phyloP scores from a whole-genome alignment of 1,140 invertebrate genomes.

The Drosophila equinoxialis region DNA sequence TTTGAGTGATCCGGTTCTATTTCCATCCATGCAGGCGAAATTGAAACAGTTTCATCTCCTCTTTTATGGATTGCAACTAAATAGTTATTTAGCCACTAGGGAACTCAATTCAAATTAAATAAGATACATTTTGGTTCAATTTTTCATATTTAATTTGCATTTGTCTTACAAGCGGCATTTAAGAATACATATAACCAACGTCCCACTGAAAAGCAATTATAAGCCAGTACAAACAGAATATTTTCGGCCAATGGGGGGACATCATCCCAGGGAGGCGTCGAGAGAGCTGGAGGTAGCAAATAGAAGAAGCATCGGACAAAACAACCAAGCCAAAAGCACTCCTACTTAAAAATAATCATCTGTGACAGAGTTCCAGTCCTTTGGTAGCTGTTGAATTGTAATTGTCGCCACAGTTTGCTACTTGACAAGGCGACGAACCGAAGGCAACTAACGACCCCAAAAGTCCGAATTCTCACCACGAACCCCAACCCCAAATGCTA shows the following conservation, averaged over 20 bases:
- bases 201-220: not conserved
- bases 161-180: not conserved
- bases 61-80: too few relatives aligned
- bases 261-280: too few relatives aligned
- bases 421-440: conserved; percentile 42
- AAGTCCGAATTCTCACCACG: not conserved
- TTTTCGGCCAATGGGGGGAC: not conserved
- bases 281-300: not conserved
- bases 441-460: conserved; percentile 8
- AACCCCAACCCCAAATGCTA: too few relatives aligned
- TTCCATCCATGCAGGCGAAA: too few relatives aligned
- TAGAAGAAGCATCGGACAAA: not conserved
- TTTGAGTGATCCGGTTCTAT: too few relatives aligned
- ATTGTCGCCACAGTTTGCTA: conserved; percentile 39
- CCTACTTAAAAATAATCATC: conserved; percentile 59
- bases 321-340: not conserved
- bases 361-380: conserved; percentile 13
- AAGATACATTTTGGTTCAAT: not conserved
- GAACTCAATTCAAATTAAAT: too few relatives aligned
- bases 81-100: too few relatives aligned
- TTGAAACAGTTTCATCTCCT: too few relatives aligned
- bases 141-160: not conserved
- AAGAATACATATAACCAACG: not conserved
- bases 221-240: not conserved
- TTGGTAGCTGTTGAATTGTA: conserved; percentile 34